phyloP scores from a whole-genome alignment of 2,113 vertebrate genomes.

The Mixornis gularis region DNA sequence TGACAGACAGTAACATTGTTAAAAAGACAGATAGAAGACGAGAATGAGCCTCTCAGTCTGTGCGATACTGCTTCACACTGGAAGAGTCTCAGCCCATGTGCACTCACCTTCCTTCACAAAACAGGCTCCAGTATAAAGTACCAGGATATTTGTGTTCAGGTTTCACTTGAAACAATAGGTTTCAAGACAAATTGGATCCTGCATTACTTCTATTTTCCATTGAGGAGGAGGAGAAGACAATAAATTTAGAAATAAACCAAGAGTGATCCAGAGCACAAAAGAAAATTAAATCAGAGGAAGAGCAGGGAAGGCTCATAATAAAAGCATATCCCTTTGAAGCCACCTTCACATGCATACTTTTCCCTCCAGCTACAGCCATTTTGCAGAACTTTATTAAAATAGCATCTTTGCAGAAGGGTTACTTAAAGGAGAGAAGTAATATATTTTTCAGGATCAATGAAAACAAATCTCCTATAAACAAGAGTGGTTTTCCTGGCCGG shows the following conservation, averaged over 20 bases:
- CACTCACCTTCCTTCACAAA: neutral
- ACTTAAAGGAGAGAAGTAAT: neutral
- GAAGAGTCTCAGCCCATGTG: neutral
- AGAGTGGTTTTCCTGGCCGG: neutral
- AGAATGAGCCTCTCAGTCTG: neutral
- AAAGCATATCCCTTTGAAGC: constrained; percentile 23
- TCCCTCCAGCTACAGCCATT: constrained; percentile 27
- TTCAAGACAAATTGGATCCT: constrained; percentile 42
- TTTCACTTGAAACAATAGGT: neutral
- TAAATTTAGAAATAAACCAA: constrained; percentile 40
- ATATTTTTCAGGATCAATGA: neutral
- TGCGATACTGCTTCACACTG: neutral
- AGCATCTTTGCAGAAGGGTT: neutral
- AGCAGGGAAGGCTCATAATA: neutral
- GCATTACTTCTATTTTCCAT: neutral
- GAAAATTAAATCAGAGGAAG: constrained; percentile 26
- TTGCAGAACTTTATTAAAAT: constrained; percentile 51
- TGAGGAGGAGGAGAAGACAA: neutral
- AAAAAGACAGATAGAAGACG: neutral
- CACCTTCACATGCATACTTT: neutral
- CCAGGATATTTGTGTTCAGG: neutral
- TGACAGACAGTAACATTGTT: neutral
- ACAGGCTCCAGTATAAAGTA: neutral
- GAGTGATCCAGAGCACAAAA: neutral
- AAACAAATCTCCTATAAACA: neutral